Conservation (phyloP, 2,113 vertebrate species). For the Peromyscus californicus region DNA sequence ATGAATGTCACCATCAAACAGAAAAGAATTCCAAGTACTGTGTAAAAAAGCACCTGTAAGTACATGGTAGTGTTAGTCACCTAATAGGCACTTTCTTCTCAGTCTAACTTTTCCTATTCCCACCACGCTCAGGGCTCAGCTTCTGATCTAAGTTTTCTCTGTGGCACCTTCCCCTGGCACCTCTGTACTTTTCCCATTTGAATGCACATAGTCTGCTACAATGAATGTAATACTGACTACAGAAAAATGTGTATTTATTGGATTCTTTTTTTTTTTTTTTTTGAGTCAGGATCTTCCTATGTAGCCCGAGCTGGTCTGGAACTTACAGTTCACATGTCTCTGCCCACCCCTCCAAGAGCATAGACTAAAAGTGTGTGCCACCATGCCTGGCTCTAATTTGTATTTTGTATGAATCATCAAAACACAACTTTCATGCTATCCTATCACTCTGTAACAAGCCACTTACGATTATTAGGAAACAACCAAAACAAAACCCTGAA, state of each 20-base stretch:
- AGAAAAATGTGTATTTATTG: not conserved
- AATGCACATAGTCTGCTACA: not conserved
- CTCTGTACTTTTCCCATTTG: not conserved
- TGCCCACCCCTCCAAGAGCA: not conserved
- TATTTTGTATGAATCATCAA: not conserved
- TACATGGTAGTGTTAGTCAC: not conserved
- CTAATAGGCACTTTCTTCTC: not conserved
- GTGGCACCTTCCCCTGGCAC: not conserved
- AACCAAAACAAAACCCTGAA: conserved; percentile 40
- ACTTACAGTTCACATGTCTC: not conserved
- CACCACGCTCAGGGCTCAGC: not conserved
- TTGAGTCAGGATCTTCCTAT: not conserved
- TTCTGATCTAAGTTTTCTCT: not conserved
- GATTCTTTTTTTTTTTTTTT: not conserved
- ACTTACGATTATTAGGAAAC: not conserved
- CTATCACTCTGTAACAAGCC: not conserved
- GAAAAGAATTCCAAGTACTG: not conserved
- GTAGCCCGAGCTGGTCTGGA: not conserved
- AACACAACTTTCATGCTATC: not conserved
- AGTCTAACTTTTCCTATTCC: not conserved
- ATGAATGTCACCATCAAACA: not conserved
- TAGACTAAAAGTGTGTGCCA: not conserved
- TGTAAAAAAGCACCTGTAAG: not conserved
- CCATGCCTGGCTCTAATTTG: not conserved
- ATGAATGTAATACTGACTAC: not conserved